Conservation (phyloP, 2,797 vertebrate species). For the Myripristis murdjan region DNA sequence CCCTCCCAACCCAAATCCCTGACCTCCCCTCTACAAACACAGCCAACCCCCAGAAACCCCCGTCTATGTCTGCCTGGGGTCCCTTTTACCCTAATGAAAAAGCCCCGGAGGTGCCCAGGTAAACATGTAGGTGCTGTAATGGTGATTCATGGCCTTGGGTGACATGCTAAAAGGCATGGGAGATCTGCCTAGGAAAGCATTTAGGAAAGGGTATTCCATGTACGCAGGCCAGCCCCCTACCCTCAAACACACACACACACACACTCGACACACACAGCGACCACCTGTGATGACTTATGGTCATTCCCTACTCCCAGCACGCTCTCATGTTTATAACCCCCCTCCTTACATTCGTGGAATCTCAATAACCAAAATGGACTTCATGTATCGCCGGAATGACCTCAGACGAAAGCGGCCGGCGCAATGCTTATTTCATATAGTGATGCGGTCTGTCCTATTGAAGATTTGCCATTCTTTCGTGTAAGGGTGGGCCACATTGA, state of each 20-base stretch:
- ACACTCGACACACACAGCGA: slow-evolving; percentile 6
- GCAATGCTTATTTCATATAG: slow-evolving; percentile 69
- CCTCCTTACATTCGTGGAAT: slow-evolving; percentile 54
- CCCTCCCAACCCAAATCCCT: slow-evolving; percentile 75
- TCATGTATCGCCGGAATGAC: slow-evolving; percentile 47
- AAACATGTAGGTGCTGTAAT: slow-evolving; percentile 74
- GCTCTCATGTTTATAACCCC: slow-evolving; percentile 66
- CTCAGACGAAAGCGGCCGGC: slow-evolving; percentile 58
- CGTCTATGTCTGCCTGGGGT: slow-evolving; percentile 47
- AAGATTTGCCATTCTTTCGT: slow-evolving; percentile 68
- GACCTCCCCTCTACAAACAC: slow-evolving; percentile 65
- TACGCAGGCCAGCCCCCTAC: slow-evolving; percentile 51
- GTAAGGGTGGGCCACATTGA: slow-evolving; percentile 60
- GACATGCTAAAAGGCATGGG: slow-evolving; percentile 79
- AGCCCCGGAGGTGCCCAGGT: slow-evolving; percentile 74
- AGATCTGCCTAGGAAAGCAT: slow-evolving; percentile 73
- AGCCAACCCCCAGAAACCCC: slow-evolving; percentile 45
- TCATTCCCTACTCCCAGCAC: slow-evolving; percentile 44
- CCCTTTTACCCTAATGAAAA: slow-evolving; percentile 88
- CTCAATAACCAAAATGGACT: slow-evolving; percentile 81
- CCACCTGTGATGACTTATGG: slow-evolving; percentile 59
- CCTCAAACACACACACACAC: slow-evolving; percentile 23
- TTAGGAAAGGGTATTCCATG: slow-evolving; percentile 75
- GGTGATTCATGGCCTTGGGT: slow-evolving; percentile 80
- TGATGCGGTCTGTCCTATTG: slow-evolving; percentile 72